These are phyloP conservation scores for Acipenser transmontanus DNA, from an alignment of 2,797 vertebrate genomes.

Conservation along the genomic window DNA sequence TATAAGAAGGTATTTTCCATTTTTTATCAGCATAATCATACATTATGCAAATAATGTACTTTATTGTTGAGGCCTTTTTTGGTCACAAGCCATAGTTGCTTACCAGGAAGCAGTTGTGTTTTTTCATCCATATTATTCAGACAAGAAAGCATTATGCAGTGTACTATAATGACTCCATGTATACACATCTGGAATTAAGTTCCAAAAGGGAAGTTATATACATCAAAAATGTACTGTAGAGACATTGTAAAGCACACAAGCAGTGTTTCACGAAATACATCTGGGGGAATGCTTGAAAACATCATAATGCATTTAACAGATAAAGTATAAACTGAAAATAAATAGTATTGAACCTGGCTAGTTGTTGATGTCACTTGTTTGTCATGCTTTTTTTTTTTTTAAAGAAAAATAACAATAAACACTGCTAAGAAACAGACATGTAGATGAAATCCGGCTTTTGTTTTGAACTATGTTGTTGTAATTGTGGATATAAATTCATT, in stretches of 20 bases:
- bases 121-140: constrained; percentile 57
- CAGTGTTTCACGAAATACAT: constrained; percentile 14
- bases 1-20: no score
- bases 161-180: constrained; percentile 63
- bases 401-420: not conserved
- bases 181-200: constrained; percentile 68
- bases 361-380: no score
- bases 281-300: no score
- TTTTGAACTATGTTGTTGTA: no score
- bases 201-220: constrained; percentile 51
- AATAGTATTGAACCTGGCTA: no score
- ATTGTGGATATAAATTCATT: no score
- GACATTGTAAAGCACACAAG: constrained; percentile 43
- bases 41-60: no score
- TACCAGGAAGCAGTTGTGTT: constrained; percentile 62
- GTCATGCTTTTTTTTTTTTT: not conserved
- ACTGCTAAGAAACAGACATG: no score
- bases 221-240: constrained; percentile 27
- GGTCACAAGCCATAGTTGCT: constrained; percentile 39
- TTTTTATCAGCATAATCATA: no score
- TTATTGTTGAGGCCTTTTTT: constrained; percentile 39
- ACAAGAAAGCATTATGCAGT: constrained; percentile 68
- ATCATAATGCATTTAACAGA: no score
- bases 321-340: no score
- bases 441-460: no score